Percentiles rank a stretch among this genome's conserved stretches.
These are phyloP conservation scores for Tetramorium bicarinatum DNA, from an alignment of 2,888 invertebrate species.

Conservation along the genomic window DNA sequence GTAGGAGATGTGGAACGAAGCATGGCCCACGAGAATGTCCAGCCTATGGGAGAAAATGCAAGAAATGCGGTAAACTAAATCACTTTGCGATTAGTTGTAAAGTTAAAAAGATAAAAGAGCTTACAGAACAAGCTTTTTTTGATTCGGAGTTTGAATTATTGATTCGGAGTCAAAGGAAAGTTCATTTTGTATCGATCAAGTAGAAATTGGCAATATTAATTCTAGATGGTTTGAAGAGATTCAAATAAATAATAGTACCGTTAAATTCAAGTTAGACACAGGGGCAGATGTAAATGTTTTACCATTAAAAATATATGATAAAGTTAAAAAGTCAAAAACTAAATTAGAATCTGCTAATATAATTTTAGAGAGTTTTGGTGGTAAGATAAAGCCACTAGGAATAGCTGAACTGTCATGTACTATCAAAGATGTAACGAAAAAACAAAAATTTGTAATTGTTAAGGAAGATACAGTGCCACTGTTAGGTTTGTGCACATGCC, in stretches of 20 bases:
- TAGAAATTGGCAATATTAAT: not conserved
- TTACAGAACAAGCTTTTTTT: not conserved
- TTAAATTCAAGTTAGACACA: not conserved
- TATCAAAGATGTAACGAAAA: not conserved
- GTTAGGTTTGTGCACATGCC: not conserved
- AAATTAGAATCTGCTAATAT: not conserved
- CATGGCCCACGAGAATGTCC: not conserved
- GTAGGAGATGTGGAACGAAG: not conserved
- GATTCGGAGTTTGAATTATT: too few species aligned
- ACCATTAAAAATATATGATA: not conserved
- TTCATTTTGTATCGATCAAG: not conserved
- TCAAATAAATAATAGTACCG: not conserved
- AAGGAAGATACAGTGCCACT: not conserved
- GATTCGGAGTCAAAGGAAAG: not conserved
- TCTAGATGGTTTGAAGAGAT: not conserved
- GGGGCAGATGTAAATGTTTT: not conserved
- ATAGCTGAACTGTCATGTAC: not conserved
- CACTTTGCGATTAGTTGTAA: not conserved
- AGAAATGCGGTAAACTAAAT: slow-evolving; percentile 20
- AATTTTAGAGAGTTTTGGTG: not conserved
- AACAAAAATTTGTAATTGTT: not conserved
- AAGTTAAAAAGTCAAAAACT: not conserved
- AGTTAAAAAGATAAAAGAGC: not conserved
- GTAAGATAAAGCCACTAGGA: not conserved
- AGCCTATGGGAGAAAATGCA: slow-evolving; percentile 16